Base-by-base conservation (phyloP, 1,140 invertebrate genomes). In the Calliopsis andreniformis region DNA sequence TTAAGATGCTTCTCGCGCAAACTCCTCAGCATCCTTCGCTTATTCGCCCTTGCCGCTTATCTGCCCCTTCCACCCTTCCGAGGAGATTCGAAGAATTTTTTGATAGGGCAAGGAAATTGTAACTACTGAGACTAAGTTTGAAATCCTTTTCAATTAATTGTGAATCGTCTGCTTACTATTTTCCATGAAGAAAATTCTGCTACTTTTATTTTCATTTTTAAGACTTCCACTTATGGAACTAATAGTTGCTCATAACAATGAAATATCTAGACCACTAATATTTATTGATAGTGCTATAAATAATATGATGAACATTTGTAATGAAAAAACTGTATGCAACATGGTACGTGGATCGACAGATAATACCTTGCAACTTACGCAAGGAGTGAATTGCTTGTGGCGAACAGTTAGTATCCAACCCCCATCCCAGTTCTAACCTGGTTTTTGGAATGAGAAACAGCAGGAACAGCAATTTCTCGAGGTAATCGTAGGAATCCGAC, bases 1-100 rank as follows among this genome's bases (percentile, higher is more conserved):
- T 90, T 89, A 89, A 78, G 66, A 59, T 42, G 75, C 67, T 76
- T 80, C 69, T 70, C 68, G 55, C 78, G 51, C 49, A 80, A 69
- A 39, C 35, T 79, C 62, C 35, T 35, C 45, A 35, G 25, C 42
- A 25, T 66, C 39, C 56, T 47, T 66, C 51, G 43, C 72, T 53
- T 62, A 45, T 63, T n/a, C n/a, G n/a, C 56, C 66, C 66, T 56
- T 43, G 42, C 63, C 55, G 80, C 67, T 78, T 77, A 77, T 83
- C 78, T 72, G 45, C 28, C 64, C 42, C 35, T 66, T 55, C 43
- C 45, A 20, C 30, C 45, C 4, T 35, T 6, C 8, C 16, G n/a
- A 35, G 20, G 23, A 51, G 47, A 72, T 45, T 67, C 42, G 25
- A 45, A 45, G 49, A 56, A 66, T 66, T 55, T 66, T 66, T 49